Evolutionary conservation across 2,113 vertebrate genomes (phyloP).

Genomic region (Lanius ludovicianus): DNA sequence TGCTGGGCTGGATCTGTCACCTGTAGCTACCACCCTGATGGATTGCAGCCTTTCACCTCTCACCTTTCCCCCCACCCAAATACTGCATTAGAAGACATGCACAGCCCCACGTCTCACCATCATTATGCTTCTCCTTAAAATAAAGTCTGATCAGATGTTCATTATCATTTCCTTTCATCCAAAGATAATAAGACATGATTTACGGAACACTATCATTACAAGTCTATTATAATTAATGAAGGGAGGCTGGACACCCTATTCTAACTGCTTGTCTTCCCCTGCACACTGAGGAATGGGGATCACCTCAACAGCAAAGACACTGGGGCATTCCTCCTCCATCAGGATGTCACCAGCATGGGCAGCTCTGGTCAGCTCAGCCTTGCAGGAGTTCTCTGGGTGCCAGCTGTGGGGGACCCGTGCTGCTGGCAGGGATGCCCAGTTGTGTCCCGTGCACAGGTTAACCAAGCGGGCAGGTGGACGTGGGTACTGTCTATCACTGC

Average conservation of each 20-base stretch:
- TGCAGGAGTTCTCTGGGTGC: background rate
- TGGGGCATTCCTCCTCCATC: background rate
- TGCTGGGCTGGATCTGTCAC: rapidly evolving
- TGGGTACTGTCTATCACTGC: background rate
- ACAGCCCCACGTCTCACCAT: background rate
- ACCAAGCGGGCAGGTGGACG: background rate
- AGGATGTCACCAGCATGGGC: background rate
- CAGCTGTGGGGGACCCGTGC: background rate
- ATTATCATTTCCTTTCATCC: background rate
- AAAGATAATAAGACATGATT: background rate
- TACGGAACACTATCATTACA: background rate
- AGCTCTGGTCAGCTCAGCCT: background rate
- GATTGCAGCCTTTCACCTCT: too few species aligned
- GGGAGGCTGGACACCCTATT: background rate
- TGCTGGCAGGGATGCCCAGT: background rate
- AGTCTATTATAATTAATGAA: background rate
- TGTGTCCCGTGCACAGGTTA: background rate
- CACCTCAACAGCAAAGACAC: background rate
- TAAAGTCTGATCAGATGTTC: background rate
- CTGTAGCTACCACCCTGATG: background rate
- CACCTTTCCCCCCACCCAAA: background rate
- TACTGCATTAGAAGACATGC: background rate
- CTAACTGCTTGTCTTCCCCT: background rate
- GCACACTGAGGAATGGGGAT: rapidly evolving
- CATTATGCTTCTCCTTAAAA: background rate